A percentile compares a stretch with the other conserved stretches of the same genome.
These are phyloP conservation scores for Brenthis hecate DNA, from an alignment of 2,888 invertebrate species.

Conservation along the genomic window DNA sequence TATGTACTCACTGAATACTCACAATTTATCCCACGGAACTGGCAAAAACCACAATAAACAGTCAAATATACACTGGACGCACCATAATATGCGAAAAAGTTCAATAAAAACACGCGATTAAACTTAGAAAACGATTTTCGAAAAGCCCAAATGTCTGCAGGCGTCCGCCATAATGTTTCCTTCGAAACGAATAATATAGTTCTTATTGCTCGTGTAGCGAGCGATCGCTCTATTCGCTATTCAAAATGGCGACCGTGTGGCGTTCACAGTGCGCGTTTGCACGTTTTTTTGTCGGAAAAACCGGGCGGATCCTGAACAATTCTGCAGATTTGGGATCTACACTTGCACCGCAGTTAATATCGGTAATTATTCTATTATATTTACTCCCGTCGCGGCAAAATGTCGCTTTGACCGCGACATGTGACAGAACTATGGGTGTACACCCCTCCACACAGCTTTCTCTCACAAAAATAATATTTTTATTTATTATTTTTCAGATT, in stretches of 20 bases:
- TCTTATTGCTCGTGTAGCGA: constrained; percentile 82
- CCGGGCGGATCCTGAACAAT: constrained; percentile 75
- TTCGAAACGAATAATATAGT: constrained; percentile 83
- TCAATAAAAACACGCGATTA: constrained; percentile 81
- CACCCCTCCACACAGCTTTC: constrained; percentile 65
- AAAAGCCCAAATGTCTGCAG: constrained; percentile 82
- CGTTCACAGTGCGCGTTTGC: constrained; percentile 78
- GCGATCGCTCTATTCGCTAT: constrained; percentile 82
- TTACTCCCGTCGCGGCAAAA: constrained; percentile 66
- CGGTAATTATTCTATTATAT: constrained; percentile 79
- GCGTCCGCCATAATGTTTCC: constrained; percentile 84
- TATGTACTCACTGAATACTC: constrained; percentile 81
- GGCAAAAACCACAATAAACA: constrained; percentile 79
- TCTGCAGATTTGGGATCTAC: constrained; percentile 71
- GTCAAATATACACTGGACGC: constrained; percentile 75
- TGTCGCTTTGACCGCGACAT: constrained; percentile 77
- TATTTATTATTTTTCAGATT: constrained; percentile 32
- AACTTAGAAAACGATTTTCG: constrained; percentile 83
- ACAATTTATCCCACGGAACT: constrained; percentile 75
- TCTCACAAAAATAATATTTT: constrained; percentile 35
- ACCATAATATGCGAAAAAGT: constrained; percentile 82
- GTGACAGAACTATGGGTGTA: constrained; percentile 80
- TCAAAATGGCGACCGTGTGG: constrained; percentile 83
- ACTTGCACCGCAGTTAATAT: constrained; percentile 67
- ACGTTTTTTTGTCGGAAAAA: constrained; percentile 77